Evolutionary conservation across 2,113 vertebrate genomes (phyloP).

Genomic region (Chiloscyllium plagiosum): DNA sequence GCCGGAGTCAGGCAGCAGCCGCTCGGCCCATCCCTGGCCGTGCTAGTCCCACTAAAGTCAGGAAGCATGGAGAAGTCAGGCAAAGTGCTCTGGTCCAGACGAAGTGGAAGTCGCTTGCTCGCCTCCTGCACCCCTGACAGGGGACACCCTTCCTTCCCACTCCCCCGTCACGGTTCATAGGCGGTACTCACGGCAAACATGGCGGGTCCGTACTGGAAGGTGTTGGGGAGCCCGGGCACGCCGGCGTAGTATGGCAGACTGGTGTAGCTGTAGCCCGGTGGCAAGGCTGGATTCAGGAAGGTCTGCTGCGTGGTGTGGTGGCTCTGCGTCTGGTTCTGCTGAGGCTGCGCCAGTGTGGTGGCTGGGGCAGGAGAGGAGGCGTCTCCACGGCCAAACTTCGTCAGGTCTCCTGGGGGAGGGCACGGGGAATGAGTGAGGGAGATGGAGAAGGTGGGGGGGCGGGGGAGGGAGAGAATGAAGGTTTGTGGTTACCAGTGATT

Average conservation of each 20-base stretch:
- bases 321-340: slow-evolving; percentile 89
- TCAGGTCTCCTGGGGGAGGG: slow-evolving; percentile 68
- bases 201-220: slow-evolving; percentile 95
- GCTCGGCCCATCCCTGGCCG: no score
- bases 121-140: background rate
- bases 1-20: no score
- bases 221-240: slow-evolving; percentile 90
- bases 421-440: no score
- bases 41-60: no score
- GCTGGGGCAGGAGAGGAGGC: slow-evolving; percentile 87
- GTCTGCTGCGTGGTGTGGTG: slow-evolving; percentile 95
- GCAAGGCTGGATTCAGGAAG: slow-evolving; percentile 90
- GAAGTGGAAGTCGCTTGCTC: no score
- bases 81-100: no score
- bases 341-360: slow-evolving; percentile 86
- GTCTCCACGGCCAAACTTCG: slow-evolving; percentile 89
- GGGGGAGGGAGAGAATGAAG: background rate
- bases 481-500: no score
- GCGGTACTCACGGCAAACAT: slow-evolving; percentile 87
- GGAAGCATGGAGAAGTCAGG: no score
- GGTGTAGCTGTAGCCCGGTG: slow-evolving; percentile 97
- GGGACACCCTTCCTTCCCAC: background rate
- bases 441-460: background rate
- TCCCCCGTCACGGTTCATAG: accelerated
- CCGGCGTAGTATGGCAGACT: slow-evolving; percentile 97